These are phyloP conservation scores for Danio jaintianensis DNA, from an alignment of 2,797 vertebrate species.

Conservation along the genomic window DNA sequence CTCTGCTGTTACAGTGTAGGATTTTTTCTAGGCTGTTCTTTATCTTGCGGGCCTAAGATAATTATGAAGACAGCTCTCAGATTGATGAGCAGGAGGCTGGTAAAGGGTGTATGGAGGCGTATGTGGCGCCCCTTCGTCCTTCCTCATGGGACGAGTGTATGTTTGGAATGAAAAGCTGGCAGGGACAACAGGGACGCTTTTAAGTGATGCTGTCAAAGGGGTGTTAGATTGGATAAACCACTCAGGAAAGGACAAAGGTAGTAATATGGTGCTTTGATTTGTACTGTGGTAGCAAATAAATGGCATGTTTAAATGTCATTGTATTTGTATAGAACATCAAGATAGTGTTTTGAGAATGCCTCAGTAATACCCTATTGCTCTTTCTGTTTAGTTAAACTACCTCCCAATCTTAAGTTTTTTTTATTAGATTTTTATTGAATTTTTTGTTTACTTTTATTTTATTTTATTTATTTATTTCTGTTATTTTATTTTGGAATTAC, in stretches of 20 bases:
- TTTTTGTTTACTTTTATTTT: too few relatives aligned
- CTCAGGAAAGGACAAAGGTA: neutral
- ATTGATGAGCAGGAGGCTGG: conserved; percentile 3
- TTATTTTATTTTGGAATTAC: too few relatives aligned
- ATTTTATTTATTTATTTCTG: too few relatives aligned
- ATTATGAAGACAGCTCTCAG: conserved; percentile 13
- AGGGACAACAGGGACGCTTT: neutral
- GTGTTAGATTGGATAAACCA: neutral
- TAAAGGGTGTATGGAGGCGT: neutral
- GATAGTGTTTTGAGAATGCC: too few relatives aligned
- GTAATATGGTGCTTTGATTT: neutral
- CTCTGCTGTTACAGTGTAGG: conserved; percentile 26
- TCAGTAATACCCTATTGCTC: too few relatives aligned
- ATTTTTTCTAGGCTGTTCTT: neutral
- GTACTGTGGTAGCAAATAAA: neutral
- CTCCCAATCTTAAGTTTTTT: too few relatives aligned
- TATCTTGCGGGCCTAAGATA: conserved; percentile 6
- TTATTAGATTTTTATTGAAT: too few relatives aligned
- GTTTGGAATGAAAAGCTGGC: neutral
- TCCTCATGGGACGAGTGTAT: conserved; percentile 1
- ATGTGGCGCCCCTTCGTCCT: neutral
- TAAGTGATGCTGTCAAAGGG: neutral
- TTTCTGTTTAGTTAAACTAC: too few relatives aligned
- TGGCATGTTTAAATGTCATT: neutral
- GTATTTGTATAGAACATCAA: neutral